Conservation (phyloP, 2,113 vertebrate genomes). For the Corvus moneduloides region DNA sequence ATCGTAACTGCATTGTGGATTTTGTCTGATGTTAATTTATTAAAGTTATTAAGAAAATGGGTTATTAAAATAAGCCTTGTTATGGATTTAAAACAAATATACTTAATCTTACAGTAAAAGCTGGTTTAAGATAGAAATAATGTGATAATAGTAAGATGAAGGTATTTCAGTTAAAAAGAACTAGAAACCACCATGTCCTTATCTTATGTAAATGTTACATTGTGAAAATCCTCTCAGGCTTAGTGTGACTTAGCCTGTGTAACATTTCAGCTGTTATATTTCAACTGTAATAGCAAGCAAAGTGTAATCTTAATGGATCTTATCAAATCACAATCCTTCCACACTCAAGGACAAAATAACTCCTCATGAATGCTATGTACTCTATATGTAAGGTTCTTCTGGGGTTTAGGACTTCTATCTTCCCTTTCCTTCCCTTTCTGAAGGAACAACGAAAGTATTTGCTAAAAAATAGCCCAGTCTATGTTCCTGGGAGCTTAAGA, state of each 20-base stretch:
- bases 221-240: conserved; percentile 64
- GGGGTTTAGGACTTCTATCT: background rate
- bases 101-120: background rate
- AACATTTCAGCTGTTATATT: conserved; percentile 53
- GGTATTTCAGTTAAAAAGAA: conserved; percentile 52
- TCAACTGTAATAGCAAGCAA: conserved; percentile 51
- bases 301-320: conserved; percentile 47
- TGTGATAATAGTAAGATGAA: conserved; percentile 1
- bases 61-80: background rate
- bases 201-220: conserved; percentile 46
- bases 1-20: background rate
- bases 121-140: conserved; percentile 36
- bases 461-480: conserved; percentile 6
- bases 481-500: background rate
- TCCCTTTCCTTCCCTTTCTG: background rate
- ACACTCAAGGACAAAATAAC: conserved; percentile 37
- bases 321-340: conserved; percentile 32
- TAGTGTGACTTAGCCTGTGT: conserved; percentile 39
- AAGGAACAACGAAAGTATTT: background rate
- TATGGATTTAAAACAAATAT: background rate
- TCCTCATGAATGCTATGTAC: background rate
- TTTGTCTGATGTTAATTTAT: background rate
- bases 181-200: conserved; percentile 36
- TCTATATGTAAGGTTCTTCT: background rate
- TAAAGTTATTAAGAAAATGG: background rate